phyloP scores from a whole-genome alignment of 2,113 vertebrate genomes.

The Heterocephalus glaber region DNA sequence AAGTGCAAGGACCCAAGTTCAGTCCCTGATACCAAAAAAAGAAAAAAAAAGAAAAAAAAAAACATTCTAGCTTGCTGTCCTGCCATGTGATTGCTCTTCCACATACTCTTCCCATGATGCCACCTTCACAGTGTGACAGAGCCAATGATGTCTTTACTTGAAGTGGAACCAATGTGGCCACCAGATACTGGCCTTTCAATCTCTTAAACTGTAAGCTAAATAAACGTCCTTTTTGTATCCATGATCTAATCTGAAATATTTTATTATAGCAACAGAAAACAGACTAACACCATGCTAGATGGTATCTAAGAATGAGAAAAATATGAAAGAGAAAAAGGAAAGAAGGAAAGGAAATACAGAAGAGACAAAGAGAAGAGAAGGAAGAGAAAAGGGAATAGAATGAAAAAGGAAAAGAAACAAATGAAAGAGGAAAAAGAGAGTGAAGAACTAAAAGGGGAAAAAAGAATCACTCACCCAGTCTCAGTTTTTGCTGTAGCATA shows the following conservation, averaged over 20 bases:
- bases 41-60: no score
- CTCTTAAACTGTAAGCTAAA: background rate
- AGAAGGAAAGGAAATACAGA: background rate
- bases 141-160: no score
- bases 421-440: no score
- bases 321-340: background rate
- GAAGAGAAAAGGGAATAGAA: no score
- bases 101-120: background rate
- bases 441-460: accelerated
- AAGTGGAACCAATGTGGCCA: background rate
- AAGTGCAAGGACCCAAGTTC: no score
- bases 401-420: background rate
- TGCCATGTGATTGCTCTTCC: accelerated
- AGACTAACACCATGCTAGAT: background rate
- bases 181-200: background rate
- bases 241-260: background rate
- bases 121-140: accelerated
- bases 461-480: accelerated
- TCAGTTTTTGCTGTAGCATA: background rate
- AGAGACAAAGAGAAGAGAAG: background rate
- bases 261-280: background rate
- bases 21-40: no score
- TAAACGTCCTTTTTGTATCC: no score
- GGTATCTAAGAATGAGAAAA: background rate
- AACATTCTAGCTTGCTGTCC: background rate